A percentile compares a stretch with the other conserved stretches of the same genome.
These are phyloP conservation scores for Galleria mellonella DNA, from an alignment of 1,140 invertebrate species.

Conservation along the genomic window DNA sequence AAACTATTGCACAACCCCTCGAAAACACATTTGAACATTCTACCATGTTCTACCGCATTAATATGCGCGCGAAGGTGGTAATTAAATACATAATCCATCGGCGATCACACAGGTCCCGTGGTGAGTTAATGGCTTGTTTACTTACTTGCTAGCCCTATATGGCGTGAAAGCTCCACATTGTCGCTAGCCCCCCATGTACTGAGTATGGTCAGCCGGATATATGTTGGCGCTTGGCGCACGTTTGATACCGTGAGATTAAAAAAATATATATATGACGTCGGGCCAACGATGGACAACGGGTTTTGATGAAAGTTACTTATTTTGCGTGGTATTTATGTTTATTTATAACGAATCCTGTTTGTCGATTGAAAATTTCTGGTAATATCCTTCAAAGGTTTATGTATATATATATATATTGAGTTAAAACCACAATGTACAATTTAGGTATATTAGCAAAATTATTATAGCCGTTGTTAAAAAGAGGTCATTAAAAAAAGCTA, in stretches of 20 bases:
- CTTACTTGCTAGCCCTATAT: slow-evolving; percentile 50
- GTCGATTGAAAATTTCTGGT: too few species aligned
- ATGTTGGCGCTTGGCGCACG: slow-evolving; percentile 15
- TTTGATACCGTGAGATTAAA: slow-evolving; percentile 3
- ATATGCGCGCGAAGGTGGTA: slow-evolving; percentile 38
- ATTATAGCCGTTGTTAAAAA: too few species aligned
- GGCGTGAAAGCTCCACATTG: slow-evolving; percentile 66
- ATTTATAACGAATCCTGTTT: too few species aligned
- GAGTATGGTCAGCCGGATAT: slow-evolving; percentile 24
- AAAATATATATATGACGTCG: background rate
- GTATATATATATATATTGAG: too few species aligned
- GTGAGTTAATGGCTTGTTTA: slow-evolving; percentile 58
- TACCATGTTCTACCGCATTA: slow-evolving; percentile 10
- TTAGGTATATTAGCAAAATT: too few species aligned
- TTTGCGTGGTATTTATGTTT: too few species aligned
- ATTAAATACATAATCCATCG: slow-evolving; percentile 62
- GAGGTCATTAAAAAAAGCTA: too few species aligned
- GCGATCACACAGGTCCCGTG: slow-evolving; percentile 37
- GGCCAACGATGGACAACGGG: background rate
- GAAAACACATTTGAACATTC: background rate
- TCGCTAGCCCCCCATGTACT: slow-evolving; percentile 34
- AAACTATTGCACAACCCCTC: too few species aligned
- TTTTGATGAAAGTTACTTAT: too few species aligned
- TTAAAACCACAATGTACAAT: too few species aligned
- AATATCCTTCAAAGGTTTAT: too few species aligned